Evolutionary conservation across 1,140 invertebrate genomes (phyloP).

Genomic region (Magallana angulata): DNA sequence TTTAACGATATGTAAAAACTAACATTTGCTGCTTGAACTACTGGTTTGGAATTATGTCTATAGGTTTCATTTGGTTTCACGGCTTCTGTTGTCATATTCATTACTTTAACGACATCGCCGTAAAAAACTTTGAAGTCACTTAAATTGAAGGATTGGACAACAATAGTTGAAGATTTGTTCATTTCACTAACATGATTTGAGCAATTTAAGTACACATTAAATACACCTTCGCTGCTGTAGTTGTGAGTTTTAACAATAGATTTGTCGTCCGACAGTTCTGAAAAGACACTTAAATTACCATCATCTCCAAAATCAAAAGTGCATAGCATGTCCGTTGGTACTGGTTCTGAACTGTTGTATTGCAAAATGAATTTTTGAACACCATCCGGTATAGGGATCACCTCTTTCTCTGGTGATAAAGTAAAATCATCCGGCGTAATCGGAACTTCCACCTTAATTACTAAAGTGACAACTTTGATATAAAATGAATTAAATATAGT

Average conservation of each 20-base stretch:
- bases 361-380: conserved; percentile 39
- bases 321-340: conserved; percentile 50
- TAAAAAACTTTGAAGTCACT: conserved; percentile 28
- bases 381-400: conserved; percentile 52
- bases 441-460: conserved; percentile 49
- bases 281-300: conserved; percentile 3
- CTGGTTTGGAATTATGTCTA: background rate
- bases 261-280: background rate
- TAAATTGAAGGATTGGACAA: conserved; percentile 16
- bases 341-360: conserved; percentile 6
- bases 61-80: background rate
- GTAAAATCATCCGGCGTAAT: conserved; percentile 22
- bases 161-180: background rate
- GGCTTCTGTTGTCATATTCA: conserved; percentile 38
- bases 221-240: conserved; percentile 16
- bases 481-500: conserved; percentile 40
- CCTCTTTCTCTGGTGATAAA: background rate
- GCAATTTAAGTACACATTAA: conserved; percentile 38
- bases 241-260: background rate
- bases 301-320: conserved; percentile 46
- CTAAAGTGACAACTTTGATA: background rate
- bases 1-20: conserved; percentile 35
- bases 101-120: background rate
- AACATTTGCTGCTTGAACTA: background rate
- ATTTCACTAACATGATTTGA: conserved; percentile 49